Evolutionary conservation across 2,888 invertebrate species (phyloP).

Genomic region (Tipula confusa): DNA sequence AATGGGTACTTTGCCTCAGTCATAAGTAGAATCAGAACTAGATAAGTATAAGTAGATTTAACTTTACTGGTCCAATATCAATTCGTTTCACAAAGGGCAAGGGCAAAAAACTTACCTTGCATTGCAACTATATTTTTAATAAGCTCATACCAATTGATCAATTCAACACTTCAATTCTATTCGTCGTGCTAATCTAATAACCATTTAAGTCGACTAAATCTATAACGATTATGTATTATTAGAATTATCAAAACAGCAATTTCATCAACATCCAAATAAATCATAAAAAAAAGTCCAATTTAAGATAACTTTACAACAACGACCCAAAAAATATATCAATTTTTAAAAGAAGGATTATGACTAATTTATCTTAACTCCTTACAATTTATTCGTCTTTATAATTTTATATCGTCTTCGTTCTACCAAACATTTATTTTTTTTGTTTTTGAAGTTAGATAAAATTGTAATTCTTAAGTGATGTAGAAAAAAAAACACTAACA

Average conservation of each 20-base stretch:
- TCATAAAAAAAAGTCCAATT: background rate
- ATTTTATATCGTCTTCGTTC: background rate
- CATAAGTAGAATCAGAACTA: no score
- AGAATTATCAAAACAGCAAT: background rate
- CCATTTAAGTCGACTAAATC: no score
- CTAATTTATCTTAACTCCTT: constrained; percentile 25
- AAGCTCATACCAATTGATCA: no score
- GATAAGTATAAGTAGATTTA: no score
- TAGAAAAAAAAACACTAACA: background rate
- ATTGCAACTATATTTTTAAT: no score
- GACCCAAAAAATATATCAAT: background rate
- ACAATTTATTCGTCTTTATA: background rate
- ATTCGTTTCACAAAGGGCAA: no score
- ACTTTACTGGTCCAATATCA: no score
- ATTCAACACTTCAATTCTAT: no score
- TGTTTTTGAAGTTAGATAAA: background rate
- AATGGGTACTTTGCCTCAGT: no score
- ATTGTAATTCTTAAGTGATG: background rate
- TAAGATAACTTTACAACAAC: background rate
- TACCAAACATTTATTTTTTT: background rate
- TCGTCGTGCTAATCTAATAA: background rate
- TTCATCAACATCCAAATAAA: background rate
- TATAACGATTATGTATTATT: background rate
- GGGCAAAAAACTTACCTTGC: no score
- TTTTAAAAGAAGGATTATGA: constrained; percentile 20